Evolutionary conservation across 2,888 invertebrate species (phyloP), one percentile per base, ranked within the genome.

Genomic region (Nebria salina): DNA sequence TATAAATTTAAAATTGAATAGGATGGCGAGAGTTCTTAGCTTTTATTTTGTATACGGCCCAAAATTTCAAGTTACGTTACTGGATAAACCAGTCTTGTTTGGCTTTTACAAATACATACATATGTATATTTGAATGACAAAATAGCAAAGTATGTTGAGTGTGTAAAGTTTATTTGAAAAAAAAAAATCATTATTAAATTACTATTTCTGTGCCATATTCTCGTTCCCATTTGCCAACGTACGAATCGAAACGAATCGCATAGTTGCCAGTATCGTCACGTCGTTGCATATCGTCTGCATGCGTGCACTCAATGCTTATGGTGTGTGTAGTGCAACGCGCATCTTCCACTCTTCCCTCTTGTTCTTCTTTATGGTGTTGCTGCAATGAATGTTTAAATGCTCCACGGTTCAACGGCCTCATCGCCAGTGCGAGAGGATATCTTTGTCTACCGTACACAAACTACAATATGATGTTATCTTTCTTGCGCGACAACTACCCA

Each of bases 301-400:
- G 34, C 73, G 66, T 66, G 65, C 15, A 13, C 54, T 77, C 77
- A 41, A 43, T 74, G 26, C 74, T 34, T 34, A 34, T 76, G 54
- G 13, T 54, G 54, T 13, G 54, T 34, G 34, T 34, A 54, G 54
- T 54, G 54, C 54, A 54, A 2, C 11, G 78, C 75, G 75, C 75
- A 75, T 80, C 75, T 80, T 54, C 54, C 54, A 34, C 54, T 54
- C 54, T 54, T 80, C 80, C 74, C 78, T 72, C 65, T 81, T 81
- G 81, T 73, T 73, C 76, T 73, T 81, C 76, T 64, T 73, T 68
- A 72, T 81, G 13, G 54, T 54, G 54, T 54, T 54, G 81, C 76
- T 72, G 81, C 81, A 81, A 76, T 81, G 81, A 81, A 81, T 81
- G 81, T 81, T 81, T 81, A 81, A 81, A 81, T 81, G 81, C 76